phyloP scores from a whole-genome alignment of 2,888 invertebrate genomes.

The Ophraella communa region DNA sequence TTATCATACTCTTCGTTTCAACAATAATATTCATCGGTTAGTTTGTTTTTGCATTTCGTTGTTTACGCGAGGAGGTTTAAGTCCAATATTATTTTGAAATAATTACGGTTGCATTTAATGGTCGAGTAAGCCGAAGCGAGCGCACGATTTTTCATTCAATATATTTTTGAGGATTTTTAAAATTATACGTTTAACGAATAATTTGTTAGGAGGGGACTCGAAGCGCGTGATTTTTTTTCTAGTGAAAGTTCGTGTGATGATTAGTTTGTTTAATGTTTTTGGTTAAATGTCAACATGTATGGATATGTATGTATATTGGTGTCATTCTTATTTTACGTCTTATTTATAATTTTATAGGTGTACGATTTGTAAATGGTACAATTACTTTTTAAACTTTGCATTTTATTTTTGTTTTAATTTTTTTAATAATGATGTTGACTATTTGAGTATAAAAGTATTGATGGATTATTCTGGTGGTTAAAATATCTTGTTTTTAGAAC shows the following conservation, averaged over 20 bases:
- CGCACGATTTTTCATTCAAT: conserved; percentile 10
- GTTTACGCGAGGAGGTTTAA: conserved; percentile 3
- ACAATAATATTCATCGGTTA: conserved; percentile 9
- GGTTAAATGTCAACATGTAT: conserved; percentile 38
- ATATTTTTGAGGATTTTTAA: conserved; percentile 22
- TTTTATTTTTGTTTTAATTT: too few relatives aligned
- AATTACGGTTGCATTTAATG: neutral
- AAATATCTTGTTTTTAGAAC: too few relatives aligned
- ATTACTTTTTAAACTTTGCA: too few relatives aligned
- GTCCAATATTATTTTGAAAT: neutral
- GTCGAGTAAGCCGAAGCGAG: conserved; percentile 4
- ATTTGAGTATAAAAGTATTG: too few relatives aligned
- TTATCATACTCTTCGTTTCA: conserved; percentile 30
- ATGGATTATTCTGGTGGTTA: too few relatives aligned
- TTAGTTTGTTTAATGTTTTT: conserved; percentile 22
- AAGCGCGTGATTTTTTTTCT: neutral
- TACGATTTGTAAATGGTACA: too few relatives aligned
- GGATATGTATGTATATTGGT: conserved; percentile 47
- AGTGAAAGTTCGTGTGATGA: conserved; percentile 23
- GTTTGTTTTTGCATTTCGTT: conserved; percentile 15
- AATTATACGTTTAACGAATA: neutral
- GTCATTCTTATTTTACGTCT: too few relatives aligned
- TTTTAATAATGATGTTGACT: too few relatives aligned
- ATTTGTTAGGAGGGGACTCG: neutral
- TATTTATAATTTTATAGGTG: too few relatives aligned